These are phyloP conservation scores for Mnemiopsis leidyi DNA, from an alignment of 37 sponge, comb jelly and placozoan genomes.

Conservation along the genomic window DNA sequence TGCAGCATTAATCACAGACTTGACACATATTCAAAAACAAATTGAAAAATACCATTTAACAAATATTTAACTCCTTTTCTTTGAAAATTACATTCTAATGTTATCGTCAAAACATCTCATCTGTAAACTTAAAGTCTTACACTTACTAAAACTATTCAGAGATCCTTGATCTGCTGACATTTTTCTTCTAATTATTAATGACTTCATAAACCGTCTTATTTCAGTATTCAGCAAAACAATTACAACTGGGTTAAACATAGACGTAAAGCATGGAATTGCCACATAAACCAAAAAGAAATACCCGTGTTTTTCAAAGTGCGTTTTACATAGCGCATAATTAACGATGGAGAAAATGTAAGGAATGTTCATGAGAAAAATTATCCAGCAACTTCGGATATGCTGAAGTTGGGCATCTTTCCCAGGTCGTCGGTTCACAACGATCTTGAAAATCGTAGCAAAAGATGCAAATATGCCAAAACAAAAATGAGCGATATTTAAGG, in stretches of 20 bases:
- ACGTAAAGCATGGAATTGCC: conserved; percentile 13
- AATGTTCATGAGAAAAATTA: conserved; percentile 18
- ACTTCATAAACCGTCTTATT: neutral
- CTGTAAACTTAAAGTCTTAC: no score
- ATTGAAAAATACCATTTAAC: no score
- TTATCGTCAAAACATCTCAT: no score
- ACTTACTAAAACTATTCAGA: no score
- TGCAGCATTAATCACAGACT: no score
- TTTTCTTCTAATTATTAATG: no score
- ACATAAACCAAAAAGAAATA: conserved; percentile 7
- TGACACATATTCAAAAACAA: no score
- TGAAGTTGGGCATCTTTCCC: neutral
- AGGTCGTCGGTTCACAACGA: neutral
- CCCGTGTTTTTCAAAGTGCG: neutral
- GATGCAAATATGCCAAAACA: neutral
- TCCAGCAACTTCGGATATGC: neutral
- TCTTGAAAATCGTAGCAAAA: neutral
- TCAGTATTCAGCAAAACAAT: conserved; percentile 4
- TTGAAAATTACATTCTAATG: no score
- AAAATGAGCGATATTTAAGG: neutral
- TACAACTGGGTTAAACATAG: neutral
- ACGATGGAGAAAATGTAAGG: conserved; percentile 9
- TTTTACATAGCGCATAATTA: neutral
- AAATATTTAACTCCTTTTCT: no score
- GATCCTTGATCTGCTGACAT: no score